A percentile compares a stretch with the other conserved stretches of the same genome.
These are phyloP conservation scores for Furnarius figulus DNA, from an alignment of 2,113 vertebrate genomes.

Conservation along the genomic window DNA sequence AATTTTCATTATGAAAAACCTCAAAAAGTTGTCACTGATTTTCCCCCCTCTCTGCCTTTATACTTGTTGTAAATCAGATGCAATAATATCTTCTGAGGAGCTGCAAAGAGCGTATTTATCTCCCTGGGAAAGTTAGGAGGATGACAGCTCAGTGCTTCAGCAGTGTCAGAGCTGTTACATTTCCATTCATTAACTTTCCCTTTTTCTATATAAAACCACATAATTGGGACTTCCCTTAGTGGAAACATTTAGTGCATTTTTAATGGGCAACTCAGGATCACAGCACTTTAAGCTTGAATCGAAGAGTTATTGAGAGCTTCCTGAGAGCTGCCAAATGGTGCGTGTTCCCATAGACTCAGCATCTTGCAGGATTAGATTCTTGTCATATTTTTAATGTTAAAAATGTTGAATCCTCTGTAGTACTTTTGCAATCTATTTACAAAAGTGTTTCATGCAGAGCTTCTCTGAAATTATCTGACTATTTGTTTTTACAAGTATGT, in stretches of 20 bases:
- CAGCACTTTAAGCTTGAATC: conserved; percentile 19
- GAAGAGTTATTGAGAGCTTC: conserved; percentile 43
- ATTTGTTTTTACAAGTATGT: not conserved
- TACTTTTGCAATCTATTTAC: conserved; percentile 5
- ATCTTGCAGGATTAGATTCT: conserved; percentile 29
- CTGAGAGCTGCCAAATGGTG: conserved; percentile 32
- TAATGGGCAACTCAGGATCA: conserved; percentile 30
- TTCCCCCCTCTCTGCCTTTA: not conserved
- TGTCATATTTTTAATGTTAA: not conserved
- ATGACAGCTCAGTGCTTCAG: conserved; percentile 43
- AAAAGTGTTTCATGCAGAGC: not conserved
- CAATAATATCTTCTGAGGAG: conserved; percentile 41
- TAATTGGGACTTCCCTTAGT: conserved; percentile 63
- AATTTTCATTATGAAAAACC: conserved; percentile 2
- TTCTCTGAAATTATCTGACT: not conserved
- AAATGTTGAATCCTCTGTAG: not conserved
- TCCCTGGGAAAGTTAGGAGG: conserved; percentile 36
- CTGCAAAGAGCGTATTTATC: conserved; percentile 45
- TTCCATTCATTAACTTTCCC: conserved; percentile 56
- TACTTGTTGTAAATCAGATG: conserved; percentile 40
- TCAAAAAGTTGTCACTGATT: not conserved
- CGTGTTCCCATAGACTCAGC: not conserved
- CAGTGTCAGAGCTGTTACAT: conserved; percentile 38
- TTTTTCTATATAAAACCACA: conserved; percentile 51
- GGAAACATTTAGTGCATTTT: conserved; percentile 52